These are phyloP conservation scores for Pica pica DNA, from an alignment of 2,113 vertebrate species.

Conservation along the genomic window DNA sequence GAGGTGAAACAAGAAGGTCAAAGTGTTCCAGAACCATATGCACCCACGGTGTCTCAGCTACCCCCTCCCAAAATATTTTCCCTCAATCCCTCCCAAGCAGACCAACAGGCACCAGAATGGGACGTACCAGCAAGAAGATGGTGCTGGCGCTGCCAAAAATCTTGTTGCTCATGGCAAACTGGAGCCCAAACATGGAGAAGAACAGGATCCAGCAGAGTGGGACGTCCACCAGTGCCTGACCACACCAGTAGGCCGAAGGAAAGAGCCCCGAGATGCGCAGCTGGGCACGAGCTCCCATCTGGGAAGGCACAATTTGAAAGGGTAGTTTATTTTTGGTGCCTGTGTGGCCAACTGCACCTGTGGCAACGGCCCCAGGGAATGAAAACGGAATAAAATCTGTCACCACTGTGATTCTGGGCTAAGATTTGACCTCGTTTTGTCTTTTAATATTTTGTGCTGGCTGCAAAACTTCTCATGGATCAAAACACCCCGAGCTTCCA, in stretches of 20 bases:
- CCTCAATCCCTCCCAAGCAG: not conserved
- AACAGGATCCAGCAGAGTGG: slow-evolving; percentile 81
- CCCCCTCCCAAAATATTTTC: not conserved
- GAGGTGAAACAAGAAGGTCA: not conserved
- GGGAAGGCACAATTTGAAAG: not conserved
- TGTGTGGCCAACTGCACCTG: not conserved
- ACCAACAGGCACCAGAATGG: not conserved
- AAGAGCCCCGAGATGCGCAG: slow-evolving; percentile 82
- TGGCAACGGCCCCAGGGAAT: not conserved
- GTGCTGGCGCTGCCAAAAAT: rapidly evolving
- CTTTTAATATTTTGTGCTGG: not conserved
- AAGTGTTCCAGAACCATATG: not conserved
- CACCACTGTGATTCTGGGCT: not conserved
- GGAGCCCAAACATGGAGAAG: slow-evolving; percentile 69
- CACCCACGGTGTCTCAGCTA: not conserved
- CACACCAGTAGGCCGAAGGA: slow-evolving; percentile 88
- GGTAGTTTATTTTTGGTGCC: not conserved
- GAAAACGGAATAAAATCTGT: not conserved
- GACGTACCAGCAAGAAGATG: not conserved
- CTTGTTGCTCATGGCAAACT: not conserved
- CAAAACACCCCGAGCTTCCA: not conserved
- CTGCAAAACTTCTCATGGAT: not conserved
- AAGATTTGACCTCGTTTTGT: not conserved
- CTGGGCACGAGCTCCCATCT: slow-evolving; percentile 81
- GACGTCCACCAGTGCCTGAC: slow-evolving; percentile 82